A percentile compares a stretch with the other conserved stretches of the same genome.
These are phyloP conservation scores for Hexactinellida sp. DNA, from an alignment of 37 sponge, comb jelly and placozoan genomes.

Conservation along the genomic window DNA sequence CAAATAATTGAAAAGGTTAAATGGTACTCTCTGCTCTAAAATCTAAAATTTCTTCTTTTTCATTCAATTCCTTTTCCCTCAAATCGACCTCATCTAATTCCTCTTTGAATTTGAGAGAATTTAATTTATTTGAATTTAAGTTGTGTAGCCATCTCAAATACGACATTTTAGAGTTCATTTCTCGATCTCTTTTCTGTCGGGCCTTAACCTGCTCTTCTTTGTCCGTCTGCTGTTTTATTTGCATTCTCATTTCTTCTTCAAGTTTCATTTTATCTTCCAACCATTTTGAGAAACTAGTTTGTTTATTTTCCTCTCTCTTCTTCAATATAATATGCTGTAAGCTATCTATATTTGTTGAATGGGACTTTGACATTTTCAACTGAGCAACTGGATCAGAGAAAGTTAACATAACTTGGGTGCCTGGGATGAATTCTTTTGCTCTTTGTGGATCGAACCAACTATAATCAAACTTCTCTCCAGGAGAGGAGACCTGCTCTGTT, in stretches of 20 bases:
- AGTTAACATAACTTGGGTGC: slow-evolving; percentile 36
- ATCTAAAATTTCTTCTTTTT: not conserved
- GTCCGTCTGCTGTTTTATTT: not conserved
- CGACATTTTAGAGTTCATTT: not conserved
- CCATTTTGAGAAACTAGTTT: not conserved
- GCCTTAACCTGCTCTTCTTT: not conserved
- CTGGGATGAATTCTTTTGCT: slow-evolving; percentile 50
- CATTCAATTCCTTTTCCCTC: not conserved
- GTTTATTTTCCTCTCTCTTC: not conserved
- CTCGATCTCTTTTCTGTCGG: not conserved
- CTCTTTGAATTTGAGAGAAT: not conserved
- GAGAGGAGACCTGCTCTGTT: not conserved
- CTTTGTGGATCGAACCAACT: slow-evolving; percentile 63
- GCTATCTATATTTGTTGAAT: not conserved
- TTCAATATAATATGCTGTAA: not conserved
- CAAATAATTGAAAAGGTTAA: no score
- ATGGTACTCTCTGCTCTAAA: no score
- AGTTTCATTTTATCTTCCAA: not conserved
- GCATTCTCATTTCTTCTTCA: not conserved
- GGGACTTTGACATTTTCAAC: not conserved
- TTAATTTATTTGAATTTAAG: not conserved
- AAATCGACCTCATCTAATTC: not conserved
- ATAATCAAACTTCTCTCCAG: slow-evolving; percentile 30
- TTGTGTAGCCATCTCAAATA: slow-evolving; percentile 7
- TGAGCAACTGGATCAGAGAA: slow-evolving; percentile 35